Percentiles rank a stretch among this genome's conserved stretches.
Conservation (phyloP, 2,113 vertebrate species). For the Etia nguti region DNA sequence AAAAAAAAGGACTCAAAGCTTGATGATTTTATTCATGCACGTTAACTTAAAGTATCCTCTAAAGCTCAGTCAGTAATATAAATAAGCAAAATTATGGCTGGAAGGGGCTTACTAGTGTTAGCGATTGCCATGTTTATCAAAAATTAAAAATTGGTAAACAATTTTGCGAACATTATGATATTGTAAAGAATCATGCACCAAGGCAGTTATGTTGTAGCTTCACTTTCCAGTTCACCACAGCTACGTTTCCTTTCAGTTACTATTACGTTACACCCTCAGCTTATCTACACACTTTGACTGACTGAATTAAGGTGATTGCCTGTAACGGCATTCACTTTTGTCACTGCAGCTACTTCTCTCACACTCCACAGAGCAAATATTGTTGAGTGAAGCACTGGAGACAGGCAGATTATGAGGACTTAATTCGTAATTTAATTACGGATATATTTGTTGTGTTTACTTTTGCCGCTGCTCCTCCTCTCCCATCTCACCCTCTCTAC, state of each 20-base stretch:
- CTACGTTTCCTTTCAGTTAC: not conserved
- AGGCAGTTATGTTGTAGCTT: not conserved
- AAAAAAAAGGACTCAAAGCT: not conserved
- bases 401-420: not conserved
- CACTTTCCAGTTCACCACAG: not conserved
- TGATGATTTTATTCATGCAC: not conserved
- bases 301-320: not conserved
- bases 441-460: not conserved
- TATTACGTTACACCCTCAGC: not conserved
- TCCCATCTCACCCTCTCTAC: not conserved
- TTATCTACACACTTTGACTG: not conserved
- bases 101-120: not conserved
- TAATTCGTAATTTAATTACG: not conserved
- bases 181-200: not conserved
- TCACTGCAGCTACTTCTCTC: not conserved
- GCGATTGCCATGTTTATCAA: accelerated
- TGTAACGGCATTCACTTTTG: not conserved
- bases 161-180: not conserved
- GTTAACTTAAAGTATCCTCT: not conserved
- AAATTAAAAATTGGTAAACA: not conserved
- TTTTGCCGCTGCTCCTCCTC: not conserved
- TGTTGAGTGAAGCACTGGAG: not conserved
- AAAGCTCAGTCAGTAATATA: not conserved
- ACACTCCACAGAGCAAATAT: not conserved
- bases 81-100: not conserved